Conservation (phyloP, 1,140 invertebrate species). For the Radopholus similis region DNA sequence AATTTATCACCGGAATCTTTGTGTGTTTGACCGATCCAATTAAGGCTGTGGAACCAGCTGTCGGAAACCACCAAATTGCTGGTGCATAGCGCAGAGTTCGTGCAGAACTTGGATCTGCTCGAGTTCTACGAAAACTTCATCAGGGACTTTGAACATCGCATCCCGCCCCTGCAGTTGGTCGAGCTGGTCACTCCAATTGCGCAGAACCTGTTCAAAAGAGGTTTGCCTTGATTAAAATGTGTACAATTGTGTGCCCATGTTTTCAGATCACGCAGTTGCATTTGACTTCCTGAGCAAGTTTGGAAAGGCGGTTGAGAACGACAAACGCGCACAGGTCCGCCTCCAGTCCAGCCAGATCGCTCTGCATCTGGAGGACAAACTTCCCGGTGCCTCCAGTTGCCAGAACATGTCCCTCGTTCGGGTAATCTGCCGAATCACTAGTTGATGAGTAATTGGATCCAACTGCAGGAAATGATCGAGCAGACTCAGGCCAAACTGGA, state of each 20-base stretch:
- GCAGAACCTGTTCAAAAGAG: conserved; percentile 32
- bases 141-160: conserved; percentile 53
- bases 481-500: conserved; percentile 81
- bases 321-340: conserved; percentile 47
- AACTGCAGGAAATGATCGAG: conserved; percentile 75
- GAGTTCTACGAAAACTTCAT: conserved; percentile 57
- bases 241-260: neutral
- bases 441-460: conserved; percentile 2
- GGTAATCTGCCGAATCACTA: conserved; percentile 23
- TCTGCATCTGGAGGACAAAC: conserved; percentile 35
- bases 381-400: conserved; percentile 2
- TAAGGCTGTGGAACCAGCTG: conserved; percentile 56
- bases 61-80: conserved; percentile 26
- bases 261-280: conserved; percentile 41
- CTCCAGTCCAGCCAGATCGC: conserved; percentile 47
- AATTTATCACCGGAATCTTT: neutral
- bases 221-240: conserved; percentile 1
- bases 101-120: conserved; percentile 33
- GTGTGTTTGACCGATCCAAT: conserved; percentile 14
- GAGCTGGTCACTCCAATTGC: conserved; percentile 53
- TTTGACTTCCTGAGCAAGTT: conserved; percentile 49
- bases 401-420: conserved; percentile 42
- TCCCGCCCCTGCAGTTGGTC: conserved; percentile 47
- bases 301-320: conserved; percentile 46
- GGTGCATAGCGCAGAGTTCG: conserved; percentile 36